phyloP scores from a whole-genome alignment of 2,888 invertebrate genomes.

The Drosophila stalkeri region DNA sequence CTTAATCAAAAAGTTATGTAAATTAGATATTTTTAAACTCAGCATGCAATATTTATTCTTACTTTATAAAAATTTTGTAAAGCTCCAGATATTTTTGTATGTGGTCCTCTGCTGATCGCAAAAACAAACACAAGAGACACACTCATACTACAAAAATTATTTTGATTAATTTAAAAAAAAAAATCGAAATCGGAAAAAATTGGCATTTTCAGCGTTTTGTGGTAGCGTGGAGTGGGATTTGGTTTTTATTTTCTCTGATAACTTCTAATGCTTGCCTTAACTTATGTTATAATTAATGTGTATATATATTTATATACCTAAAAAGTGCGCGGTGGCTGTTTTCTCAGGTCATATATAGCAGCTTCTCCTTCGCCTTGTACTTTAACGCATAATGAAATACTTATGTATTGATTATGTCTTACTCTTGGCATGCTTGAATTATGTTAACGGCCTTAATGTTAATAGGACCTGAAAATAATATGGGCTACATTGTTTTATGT shows the following conservation, averaged over 20 bases:
- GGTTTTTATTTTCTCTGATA: slow-evolving; percentile 19
- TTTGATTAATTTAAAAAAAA: slow-evolving; percentile 68
- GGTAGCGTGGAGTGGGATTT: slow-evolving; percentile 36
- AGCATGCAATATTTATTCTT: neutral
- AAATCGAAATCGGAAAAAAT: slow-evolving; percentile 8
- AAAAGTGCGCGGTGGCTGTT: slow-evolving; percentile 44
- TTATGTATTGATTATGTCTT: slow-evolving; percentile 9
- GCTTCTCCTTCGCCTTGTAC: slow-evolving; percentile 19
- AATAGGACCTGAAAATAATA: slow-evolving; percentile 27
- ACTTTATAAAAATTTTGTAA: neutral
- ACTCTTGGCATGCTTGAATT: slow-evolving; percentile 46
- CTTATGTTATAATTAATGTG: slow-evolving; percentile 15
- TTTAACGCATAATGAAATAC: slow-evolving; percentile 29
- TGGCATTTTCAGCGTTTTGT: slow-evolving; percentile 14
- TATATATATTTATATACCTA: neutral
- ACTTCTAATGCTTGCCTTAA: slow-evolving; percentile 37
- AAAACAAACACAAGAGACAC: slow-evolving; percentile 28
- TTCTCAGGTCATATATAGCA: slow-evolving; percentile 37
- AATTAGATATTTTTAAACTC: no score
- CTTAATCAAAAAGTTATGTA: neutral
- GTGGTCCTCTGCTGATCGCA: slow-evolving; percentile 16
- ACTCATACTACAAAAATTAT: slow-evolving; percentile 59
- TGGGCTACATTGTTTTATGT: slow-evolving; percentile 11
- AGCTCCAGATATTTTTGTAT: slow-evolving; percentile 4
- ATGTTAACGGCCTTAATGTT: slow-evolving; percentile 9